A percentile compares a stretch with the other conserved stretches of the same genome.
Evolutionary conservation across 2,888 invertebrate genomes (phyloP).

Genomic region (Pyralis farinalis): DNA sequence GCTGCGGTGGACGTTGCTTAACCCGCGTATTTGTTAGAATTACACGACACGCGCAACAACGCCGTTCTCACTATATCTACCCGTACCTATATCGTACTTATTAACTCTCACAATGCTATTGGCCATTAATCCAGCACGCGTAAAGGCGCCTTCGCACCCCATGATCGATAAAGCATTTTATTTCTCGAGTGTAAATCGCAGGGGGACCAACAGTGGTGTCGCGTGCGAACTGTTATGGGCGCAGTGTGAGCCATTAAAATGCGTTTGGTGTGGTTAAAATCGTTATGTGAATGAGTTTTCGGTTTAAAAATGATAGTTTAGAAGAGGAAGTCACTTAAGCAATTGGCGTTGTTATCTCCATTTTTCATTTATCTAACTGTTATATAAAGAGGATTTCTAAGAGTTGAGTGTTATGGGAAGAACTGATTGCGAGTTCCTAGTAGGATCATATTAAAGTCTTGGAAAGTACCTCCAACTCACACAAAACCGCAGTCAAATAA

Average conservation of each 20-base stretch:
- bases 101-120: background rate
- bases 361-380: too few species aligned
- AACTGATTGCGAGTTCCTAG: too few species aligned
- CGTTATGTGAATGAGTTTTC: constrained; percentile 2
- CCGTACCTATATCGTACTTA: background rate
- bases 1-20: too few species aligned
- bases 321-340: background rate
- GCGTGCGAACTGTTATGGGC: constrained; percentile 60
- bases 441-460: too few species aligned
- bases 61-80: too few species aligned
- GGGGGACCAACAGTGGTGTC: constrained; percentile 61
- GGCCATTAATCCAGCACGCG: constrained; percentile 3
- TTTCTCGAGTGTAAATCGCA: constrained; percentile 54
- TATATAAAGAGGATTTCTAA: too few species aligned
- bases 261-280: constrained; percentile 2
- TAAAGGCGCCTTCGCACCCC: constrained; percentile 18
- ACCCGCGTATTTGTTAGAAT: too few species aligned
- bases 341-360: too few species aligned
- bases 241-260: constrained; percentile 3
- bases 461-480: too few species aligned
- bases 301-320: background rate
- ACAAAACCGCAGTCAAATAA: too few species aligned
- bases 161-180: constrained; percentile 63
- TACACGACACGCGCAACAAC: too few species aligned
- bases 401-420: too few species aligned